A percentile compares a stretch with the other conserved stretches of the same genome.
phyloP scores from a whole-genome alignment of 2,888 invertebrate genomes.

The Idaea straminata region DNA sequence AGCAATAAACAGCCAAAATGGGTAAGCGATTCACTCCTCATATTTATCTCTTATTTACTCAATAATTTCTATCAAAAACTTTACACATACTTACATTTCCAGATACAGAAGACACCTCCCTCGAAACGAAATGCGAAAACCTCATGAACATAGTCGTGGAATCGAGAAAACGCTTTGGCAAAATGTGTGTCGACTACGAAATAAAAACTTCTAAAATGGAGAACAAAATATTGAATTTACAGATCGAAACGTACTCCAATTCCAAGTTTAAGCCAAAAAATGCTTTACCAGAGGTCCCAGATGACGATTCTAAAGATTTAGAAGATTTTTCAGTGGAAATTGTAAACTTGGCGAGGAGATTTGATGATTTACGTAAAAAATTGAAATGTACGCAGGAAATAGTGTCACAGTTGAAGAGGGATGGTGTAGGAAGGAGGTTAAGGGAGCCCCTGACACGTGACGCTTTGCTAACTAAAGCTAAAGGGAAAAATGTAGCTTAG shows the following conservation, averaged over 20 bases:
- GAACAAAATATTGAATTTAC: slow-evolving; percentile 58
- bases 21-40: neutral
- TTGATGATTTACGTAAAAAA: slow-evolving; percentile 43
- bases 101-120: slow-evolving; percentile 45
- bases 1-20: neutral
- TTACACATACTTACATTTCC: slow-evolving; percentile 18
- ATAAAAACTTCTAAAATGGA: slow-evolving; percentile 55
- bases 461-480: slow-evolving; percentile 49
- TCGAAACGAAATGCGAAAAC: slow-evolving; percentile 63
- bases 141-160: slow-evolving; percentile 69
- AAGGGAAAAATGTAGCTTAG: slow-evolving; percentile 31
- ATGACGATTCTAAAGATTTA: slow-evolving; percentile 45
- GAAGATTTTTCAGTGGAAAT: slow-evolving; percentile 53
- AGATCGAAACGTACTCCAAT: slow-evolving; percentile 53
- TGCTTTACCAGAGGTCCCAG: slow-evolving; percentile 33
- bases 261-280: slow-evolving; percentile 54
- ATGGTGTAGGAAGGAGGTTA: slow-evolving; percentile 45
- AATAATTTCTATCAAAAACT: neutral
- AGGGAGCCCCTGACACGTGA: slow-evolving; percentile 51
- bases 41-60: neutral
- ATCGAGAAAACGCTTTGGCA: slow-evolving; percentile 67
- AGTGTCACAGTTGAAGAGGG: slow-evolving; percentile 52
- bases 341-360: slow-evolving; percentile 36
- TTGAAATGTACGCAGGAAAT: slow-evolving; percentile 52
- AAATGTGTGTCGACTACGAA: slow-evolving; percentile 60